Conservation (phyloP, 2,797 vertebrate species). For the Eulemur coronatus region DNA sequence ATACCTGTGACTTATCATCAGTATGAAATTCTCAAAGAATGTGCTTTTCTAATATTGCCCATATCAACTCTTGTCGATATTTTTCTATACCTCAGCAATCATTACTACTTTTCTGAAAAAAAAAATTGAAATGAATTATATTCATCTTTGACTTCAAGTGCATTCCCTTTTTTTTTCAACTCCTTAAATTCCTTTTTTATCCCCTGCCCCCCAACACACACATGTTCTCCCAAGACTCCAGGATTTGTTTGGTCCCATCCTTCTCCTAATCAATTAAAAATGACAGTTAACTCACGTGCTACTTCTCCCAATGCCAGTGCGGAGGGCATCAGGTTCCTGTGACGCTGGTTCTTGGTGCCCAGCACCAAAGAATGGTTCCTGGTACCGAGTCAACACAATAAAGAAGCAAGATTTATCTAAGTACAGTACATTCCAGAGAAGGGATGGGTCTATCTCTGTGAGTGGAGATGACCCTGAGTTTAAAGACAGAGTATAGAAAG, state of each 20-base stretch:
- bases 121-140: background rate
- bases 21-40: background rate
- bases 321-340: no score
- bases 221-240: background rate
- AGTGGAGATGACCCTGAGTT: no score
- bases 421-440: no score
- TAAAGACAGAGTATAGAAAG: no score
- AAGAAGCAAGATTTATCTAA: no score
- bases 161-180: background rate
- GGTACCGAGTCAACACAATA: no score
- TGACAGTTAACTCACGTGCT: background rate
- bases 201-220: no score
- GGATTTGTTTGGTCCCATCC: no score
- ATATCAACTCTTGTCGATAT: background rate
- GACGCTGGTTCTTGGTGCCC: no score
- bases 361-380: no score
- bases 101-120: background rate
- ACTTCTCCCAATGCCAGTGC: background rate
- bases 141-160: background rate
- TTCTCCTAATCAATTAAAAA: background rate
- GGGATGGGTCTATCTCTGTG: no score
- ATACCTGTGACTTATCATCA: background rate
- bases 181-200: background rate
- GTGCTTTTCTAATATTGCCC: background rate
- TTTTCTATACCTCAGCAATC: background rate